phyloP scores from a whole-genome alignment of 2,888 invertebrate species.

The Gonocerus acuteangulatus region DNA sequence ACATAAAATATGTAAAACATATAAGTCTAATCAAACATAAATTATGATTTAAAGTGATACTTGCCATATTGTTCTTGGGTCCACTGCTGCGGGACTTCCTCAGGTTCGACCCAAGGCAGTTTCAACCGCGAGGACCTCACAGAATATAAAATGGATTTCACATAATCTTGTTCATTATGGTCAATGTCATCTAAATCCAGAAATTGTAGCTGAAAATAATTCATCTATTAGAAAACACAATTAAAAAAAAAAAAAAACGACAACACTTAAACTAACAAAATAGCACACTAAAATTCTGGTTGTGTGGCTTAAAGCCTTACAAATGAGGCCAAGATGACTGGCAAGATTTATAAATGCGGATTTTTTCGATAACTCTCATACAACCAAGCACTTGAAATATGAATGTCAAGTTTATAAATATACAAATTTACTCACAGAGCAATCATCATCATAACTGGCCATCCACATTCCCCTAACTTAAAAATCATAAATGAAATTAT shows the following conservation, averaged over 20 bases:
- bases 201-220: conserved; percentile 54
- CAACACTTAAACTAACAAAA: conserved; percentile 14
- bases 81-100: conserved; percentile 26
- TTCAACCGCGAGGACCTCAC: conserved; percentile 26
- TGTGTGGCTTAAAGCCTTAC: no score
- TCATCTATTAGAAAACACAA: not conserved
- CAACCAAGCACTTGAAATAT: no score
- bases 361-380: no score
- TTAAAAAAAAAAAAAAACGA: not conserved
- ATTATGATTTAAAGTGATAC: not conserved
- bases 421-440: not conserved
- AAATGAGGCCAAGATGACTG: no score
- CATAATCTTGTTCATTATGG: conserved; percentile 50
- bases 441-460: not conserved
- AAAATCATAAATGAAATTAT: not conserved
- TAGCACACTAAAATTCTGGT: no score
- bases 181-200: conserved; percentile 66
- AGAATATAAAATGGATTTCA: conserved; percentile 36
- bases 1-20: no score
- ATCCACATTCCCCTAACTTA: conserved; percentile 17
- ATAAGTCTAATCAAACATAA: not conserved
- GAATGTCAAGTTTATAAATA: not conserved
- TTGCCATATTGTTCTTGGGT: conserved; percentile 31
- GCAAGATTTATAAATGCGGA: no score
- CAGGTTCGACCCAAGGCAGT: conserved; percentile 32